phyloP scores from a whole-genome alignment of 2,113 vertebrate genomes.

The Psittacara wagleri region DNA sequence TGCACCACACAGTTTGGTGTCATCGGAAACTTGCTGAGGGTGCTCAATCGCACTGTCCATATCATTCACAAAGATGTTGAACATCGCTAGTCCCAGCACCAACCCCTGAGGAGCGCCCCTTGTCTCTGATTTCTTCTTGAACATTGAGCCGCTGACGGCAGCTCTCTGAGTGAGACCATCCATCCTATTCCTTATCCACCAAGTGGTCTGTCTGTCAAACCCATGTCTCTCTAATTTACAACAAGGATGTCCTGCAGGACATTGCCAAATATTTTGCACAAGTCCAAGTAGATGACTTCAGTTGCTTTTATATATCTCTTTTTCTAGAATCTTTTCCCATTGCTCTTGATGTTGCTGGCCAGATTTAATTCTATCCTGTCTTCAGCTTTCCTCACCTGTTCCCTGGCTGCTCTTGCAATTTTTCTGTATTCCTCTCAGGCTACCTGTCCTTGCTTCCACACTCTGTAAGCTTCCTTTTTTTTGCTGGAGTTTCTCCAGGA shows the following conservation, averaged over 20 bases:
- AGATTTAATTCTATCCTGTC: not conserved
- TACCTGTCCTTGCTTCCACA: not conserved
- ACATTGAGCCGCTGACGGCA: not conserved
- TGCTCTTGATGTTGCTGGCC: not conserved
- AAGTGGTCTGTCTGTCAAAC: not conserved
- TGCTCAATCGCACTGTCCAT: not conserved
- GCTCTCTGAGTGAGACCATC: accelerated
- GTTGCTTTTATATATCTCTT: not conserved
- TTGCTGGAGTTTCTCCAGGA: not conserved
- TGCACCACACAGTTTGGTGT: not conserved
- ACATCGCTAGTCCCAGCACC: not conserved
- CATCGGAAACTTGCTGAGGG: not conserved
- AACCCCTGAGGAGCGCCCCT: not conserved
- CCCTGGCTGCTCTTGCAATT: not conserved
- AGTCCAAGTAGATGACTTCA: not conserved
- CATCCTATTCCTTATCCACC: not conserved
- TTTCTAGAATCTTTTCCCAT: not conserved
- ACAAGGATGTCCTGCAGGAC: not conserved
- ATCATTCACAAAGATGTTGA: not conserved
- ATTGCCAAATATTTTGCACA: not conserved
- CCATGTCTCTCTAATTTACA: not conserved
- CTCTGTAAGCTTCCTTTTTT: not conserved
- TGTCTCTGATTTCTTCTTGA: too few relatives aligned
- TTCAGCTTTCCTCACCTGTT: not conserved
- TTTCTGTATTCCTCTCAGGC: not conserved